Conservation (phyloP, 2,888 invertebrate genomes). For the Leptinotarsa juncta region DNA sequence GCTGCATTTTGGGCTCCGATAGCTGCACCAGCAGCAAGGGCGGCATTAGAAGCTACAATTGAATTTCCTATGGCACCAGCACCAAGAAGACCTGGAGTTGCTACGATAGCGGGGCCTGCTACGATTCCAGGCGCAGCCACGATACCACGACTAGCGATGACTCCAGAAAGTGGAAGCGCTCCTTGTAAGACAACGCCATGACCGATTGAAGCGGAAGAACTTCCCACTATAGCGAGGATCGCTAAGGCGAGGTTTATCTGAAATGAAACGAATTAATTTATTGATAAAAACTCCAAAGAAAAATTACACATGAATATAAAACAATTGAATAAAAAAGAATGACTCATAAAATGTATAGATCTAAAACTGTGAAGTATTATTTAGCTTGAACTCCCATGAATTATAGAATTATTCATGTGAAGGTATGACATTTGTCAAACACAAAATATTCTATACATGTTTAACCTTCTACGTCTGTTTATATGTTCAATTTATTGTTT, state of each 20-base stretch:
- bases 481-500: too few species aligned
- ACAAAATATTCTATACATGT: too few species aligned
- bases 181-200: conserved; percentile 29
- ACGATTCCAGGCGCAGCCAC: conserved; percentile 35
- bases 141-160: conserved; percentile 37
- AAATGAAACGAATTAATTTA: neutral
- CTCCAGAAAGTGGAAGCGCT: conserved; percentile 29
- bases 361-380: too few species aligned
- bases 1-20: conserved; percentile 22
- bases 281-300: too few species aligned
- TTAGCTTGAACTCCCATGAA: too few species aligned
- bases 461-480: too few species aligned
- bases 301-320: too few species aligned
- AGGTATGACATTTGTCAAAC: too few species aligned
- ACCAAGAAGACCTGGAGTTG: conserved; percentile 38
- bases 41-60: neutral
- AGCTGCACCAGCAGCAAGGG: conserved; percentile 23
- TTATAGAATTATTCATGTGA: too few species aligned
- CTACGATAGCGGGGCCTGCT: conserved; percentile 1
- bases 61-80: conserved; percentile 36
- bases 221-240: conserved; percentile 23
- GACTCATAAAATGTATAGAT: too few species aligned
- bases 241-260: conserved; percentile 24
- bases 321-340: too few species aligned
- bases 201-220: conserved; percentile 26